Evolutionary conservation across 2,113 vertebrate species (phyloP).

Genomic region (human): DNA sequence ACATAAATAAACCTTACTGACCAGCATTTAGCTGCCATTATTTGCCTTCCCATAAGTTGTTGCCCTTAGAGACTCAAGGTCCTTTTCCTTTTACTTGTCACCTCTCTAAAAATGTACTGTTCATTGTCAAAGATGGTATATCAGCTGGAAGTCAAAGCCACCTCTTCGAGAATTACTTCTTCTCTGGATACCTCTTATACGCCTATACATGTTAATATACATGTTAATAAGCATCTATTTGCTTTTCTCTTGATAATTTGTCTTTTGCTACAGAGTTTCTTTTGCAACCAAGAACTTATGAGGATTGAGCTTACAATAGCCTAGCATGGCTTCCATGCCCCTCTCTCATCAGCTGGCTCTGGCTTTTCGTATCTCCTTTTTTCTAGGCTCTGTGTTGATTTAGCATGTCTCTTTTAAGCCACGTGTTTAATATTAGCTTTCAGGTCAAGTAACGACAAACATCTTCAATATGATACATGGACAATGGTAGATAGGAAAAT

Average conservation of each 20-base stretch:
- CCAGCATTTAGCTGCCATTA: background rate
- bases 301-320: background rate
- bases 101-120: background rate
- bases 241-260: background rate
- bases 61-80: background rate
- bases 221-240: background rate
- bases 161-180: background rate
- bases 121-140: background rate
- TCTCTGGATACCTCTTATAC: background rate
- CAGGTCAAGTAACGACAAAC: background rate
- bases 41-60: background rate
- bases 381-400: background rate
- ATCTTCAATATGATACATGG: background rate
- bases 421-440: background rate
- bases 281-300: background rate
- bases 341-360: background rate
- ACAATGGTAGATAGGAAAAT: background rate
- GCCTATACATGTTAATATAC: background rate
- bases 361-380: background rate
- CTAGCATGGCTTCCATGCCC: background rate
- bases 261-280: background rate
- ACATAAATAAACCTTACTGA: background rate
- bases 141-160: background rate
- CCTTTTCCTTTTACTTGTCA: background rate
- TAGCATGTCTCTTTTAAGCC: background rate